These are phyloP conservation scores for Bubalus kerabau DNA, from an alignment of 2,113 vertebrate genomes.

Conservation along the genomic window DNA sequence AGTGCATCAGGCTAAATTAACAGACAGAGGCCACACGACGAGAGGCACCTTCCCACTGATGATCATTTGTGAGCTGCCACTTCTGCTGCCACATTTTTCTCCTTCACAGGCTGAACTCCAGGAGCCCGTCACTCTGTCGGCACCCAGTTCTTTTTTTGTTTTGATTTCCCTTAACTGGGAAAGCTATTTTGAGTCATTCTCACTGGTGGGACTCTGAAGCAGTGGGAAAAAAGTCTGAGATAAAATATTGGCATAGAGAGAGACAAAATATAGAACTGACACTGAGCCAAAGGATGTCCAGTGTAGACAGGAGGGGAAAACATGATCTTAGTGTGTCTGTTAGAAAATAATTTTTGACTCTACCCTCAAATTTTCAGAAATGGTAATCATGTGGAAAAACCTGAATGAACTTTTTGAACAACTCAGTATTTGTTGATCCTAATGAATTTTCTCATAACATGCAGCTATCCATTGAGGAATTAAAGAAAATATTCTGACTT, in stretches of 20 bases:
- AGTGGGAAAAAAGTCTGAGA: neutral
- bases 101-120: constrained; percentile 20
- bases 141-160: neutral
- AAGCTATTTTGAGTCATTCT: constrained; percentile 47
- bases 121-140: neutral
- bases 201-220: neutral
- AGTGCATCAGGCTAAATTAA: constrained; percentile 38
- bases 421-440: neutral
- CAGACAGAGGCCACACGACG: constrained; percentile 40
- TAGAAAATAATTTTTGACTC: neutral
- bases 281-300: neutral
- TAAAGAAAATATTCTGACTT: neutral
- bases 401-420: neutral
- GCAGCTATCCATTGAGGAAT: neutral
- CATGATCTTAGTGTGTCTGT: neutral
- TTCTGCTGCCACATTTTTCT: neutral
- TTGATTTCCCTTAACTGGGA: constrained; percentile 29
- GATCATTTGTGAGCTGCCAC: neutral
- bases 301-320: neutral
- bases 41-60: neutral
- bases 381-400: neutral
- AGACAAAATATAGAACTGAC: neutral
- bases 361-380: neutral
- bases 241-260: constrained; percentile 14
- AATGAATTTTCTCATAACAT: neutral